phyloP scores from a whole-genome alignment of 2,797 vertebrate genomes.

The Pitangus sulphuratus region DNA sequence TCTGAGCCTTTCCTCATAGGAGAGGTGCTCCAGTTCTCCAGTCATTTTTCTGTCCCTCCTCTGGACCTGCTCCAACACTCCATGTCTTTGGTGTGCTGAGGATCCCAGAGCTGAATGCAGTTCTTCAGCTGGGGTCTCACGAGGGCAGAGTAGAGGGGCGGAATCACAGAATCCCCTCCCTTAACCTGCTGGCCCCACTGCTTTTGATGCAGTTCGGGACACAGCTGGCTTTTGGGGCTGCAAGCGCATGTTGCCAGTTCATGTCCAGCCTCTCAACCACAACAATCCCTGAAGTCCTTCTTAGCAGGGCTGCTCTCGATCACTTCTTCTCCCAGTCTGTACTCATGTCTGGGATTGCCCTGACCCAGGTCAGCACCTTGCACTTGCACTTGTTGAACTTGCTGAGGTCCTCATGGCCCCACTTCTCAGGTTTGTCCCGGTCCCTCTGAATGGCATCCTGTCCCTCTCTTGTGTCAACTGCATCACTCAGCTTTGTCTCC shows the following conservation, averaged over 20 bases:
- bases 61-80: accelerated
- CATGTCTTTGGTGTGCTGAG: neutral
- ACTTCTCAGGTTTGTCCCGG: neutral
- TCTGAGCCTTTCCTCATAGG: neutral
- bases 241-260: neutral
- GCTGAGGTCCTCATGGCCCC: neutral
- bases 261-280: neutral
- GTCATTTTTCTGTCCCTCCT: neutral
- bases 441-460: neutral
- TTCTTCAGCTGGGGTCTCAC: neutral
- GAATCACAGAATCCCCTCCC: neutral
- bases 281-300: neutral
- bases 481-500: neutral
- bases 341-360: neutral
- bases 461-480: neutral
- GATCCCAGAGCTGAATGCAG: neutral
- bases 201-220: neutral
- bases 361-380: neutral
- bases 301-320: neutral
- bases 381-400: neutral
- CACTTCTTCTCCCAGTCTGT: neutral
- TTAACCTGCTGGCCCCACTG: neutral
- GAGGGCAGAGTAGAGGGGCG: neutral
- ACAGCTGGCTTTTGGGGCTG: neutral
- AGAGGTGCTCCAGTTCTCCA: neutral